Evolutionary conservation across 2,888 invertebrate genomes (phyloP).

Genomic region (Dolichomitus sp.): DNA sequence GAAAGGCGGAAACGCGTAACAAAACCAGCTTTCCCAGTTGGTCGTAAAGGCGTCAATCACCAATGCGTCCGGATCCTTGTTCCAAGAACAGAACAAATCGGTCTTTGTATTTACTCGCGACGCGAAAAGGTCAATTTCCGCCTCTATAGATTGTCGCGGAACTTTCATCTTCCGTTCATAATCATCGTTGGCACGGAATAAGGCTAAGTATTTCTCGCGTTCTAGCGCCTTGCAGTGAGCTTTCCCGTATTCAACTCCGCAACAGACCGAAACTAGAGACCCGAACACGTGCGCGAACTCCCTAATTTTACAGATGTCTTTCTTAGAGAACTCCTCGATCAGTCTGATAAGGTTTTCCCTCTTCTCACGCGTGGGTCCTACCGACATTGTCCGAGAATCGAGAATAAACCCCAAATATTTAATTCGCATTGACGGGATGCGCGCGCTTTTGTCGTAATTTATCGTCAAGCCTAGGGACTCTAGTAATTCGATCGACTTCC

Average conservation of each 20-base stretch:
- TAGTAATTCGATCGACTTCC: conserved; percentile 29
- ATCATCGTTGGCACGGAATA: conserved; percentile 33
- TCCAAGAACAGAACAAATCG: background rate
- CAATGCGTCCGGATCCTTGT: background rate
- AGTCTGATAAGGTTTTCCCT: conserved; percentile 19
- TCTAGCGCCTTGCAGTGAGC: conserved; percentile 56
- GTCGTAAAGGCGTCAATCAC: background rate
- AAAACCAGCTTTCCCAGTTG: background rate
- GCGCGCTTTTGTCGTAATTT: conserved; percentile 48
- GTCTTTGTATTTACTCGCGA: background rate
- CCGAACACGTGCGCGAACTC: conserved; percentile 56
- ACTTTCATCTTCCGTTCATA: conserved; percentile 44
- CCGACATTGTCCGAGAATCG: conserved; percentile 27
- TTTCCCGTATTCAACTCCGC: conserved; percentile 58
- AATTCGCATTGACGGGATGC: conserved; percentile 46
- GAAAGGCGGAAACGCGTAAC: conserved; percentile 60
- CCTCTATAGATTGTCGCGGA: conserved; percentile 13
- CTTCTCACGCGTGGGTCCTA: conserved; percentile 51
- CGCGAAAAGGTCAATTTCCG: conserved; percentile 14
- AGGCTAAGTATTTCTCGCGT: conserved; percentile 48
- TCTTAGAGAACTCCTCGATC: conserved; percentile 12
- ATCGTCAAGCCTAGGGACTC: conserved; percentile 59
- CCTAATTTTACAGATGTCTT: conserved; percentile 39
- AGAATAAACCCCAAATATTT: conserved; percentile 56
- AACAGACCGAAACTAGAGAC: conserved; percentile 41